A percentile compares a stretch with the other conserved stretches of the same genome.
Conservation (phyloP, 1,140 invertebrate genomes). For the Bombus affinis region DNA sequence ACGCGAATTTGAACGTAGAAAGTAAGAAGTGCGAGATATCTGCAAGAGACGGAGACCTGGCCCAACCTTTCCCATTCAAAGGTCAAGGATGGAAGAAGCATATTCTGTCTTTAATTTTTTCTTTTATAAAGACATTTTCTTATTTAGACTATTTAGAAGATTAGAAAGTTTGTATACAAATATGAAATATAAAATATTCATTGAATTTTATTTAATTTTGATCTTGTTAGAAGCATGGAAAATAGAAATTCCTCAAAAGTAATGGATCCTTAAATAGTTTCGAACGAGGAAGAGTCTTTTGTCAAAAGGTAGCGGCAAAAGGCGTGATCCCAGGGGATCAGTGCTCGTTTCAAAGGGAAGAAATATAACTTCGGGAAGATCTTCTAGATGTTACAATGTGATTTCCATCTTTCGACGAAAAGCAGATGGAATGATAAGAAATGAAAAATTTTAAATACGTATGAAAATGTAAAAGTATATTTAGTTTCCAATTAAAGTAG, state of each 20-base stretch:
- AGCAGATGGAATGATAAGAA: neutral
- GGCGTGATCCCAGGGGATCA: conserved; percentile 4
- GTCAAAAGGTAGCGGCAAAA: neutral
- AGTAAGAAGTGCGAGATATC: no score
- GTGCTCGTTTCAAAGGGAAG: neutral
- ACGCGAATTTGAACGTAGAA: no score
- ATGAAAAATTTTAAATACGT: neutral
- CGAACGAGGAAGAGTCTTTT: neutral
- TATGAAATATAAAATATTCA: neutral
- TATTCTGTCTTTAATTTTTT: no score
- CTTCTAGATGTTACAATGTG: neutral
- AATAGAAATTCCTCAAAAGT: neutral
- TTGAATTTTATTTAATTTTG: neutral
- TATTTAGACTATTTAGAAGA: no score
- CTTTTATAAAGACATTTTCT: no score
- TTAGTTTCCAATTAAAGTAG: no score
- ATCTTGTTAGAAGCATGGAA: neutral
- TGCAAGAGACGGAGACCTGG: no score
- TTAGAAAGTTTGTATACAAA: neutral
- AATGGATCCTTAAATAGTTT: conserved; percentile 13
- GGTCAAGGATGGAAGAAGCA: no score
- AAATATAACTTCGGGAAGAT: neutral
- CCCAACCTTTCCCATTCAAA: no score
- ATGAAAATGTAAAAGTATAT: neutral
- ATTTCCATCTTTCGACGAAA: neutral